A percentile compares a stretch with the other conserved stretches of the same genome.
These are phyloP conservation scores for Pogonomyrmex californicus DNA, from an alignment of 1,140 invertebrate species.

Conservation along the genomic window DNA sequence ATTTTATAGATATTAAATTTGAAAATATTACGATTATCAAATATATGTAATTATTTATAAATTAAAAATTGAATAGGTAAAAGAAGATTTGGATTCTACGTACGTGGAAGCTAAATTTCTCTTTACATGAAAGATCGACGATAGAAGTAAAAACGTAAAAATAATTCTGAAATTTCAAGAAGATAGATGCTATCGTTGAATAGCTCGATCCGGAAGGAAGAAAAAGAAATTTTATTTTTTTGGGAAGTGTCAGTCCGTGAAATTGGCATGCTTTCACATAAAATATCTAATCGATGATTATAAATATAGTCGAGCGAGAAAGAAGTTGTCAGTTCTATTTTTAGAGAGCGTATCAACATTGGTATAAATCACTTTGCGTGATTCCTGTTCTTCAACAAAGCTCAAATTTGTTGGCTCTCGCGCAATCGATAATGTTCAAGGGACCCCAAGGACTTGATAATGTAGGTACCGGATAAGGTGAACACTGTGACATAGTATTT, in stretches of 20 bases:
- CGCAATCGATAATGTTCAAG: constrained; percentile 57
- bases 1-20: not conserved
- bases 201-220: not conserved
- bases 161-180: constrained; percentile 2
- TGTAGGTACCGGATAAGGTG: constrained; percentile 38
- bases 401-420: constrained; percentile 61
- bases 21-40: not conserved
- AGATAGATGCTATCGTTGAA: constrained; percentile 26
- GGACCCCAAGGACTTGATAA: constrained; percentile 54
- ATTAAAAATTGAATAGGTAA: not conserved
- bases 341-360: constrained; percentile 49
- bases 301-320: constrained; percentile 11
- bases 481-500: constrained; percentile 72
- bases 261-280: constrained; percentile 27
- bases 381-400: constrained; percentile 59
- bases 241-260: constrained; percentile 21
- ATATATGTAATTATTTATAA: not conserved
- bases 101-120: no score
- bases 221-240: constrained; percentile 1
- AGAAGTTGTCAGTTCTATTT: constrained; percentile 58
- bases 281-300: constrained; percentile 56
- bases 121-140: not conserved
- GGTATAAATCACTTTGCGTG: constrained; percentile 61
- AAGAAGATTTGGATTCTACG: not conserved
- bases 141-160: constrained; percentile 9